These are phyloP conservation scores for Hyppa rectilinea DNA, from an alignment of 2,888 invertebrate genomes.

Conservation along the genomic window DNA sequence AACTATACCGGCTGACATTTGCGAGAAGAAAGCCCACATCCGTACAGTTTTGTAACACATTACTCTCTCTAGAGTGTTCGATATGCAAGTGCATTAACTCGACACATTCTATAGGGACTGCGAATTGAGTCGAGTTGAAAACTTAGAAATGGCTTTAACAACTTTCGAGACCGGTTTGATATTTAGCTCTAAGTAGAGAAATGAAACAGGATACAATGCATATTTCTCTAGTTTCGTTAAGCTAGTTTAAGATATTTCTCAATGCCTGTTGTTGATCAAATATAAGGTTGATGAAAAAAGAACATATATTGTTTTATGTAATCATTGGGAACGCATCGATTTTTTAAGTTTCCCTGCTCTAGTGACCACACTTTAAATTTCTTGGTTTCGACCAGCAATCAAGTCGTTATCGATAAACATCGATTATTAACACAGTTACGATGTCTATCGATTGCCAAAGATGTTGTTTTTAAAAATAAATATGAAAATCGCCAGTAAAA, in stretches of 20 bases:
- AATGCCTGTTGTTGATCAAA: slow-evolving; percentile 57
- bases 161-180: slow-evolving; percentile 49
- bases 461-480: slow-evolving; percentile 12
- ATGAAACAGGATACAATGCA: slow-evolving; percentile 20
- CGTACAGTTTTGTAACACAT: slow-evolving; percentile 71
- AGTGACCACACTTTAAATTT: slow-evolving; percentile 35
- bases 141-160: slow-evolving; percentile 33
- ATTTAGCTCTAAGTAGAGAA: slow-evolving; percentile 34
- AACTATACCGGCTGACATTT: slow-evolving; percentile 84
- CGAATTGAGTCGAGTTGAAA: slow-evolving; percentile 4
- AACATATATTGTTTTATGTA: slow-evolving; percentile 75
- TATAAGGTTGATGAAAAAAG: slow-evolving; percentile 67
- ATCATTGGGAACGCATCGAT: slow-evolving; percentile 63
- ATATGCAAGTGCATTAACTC: slow-evolving; percentile 35
- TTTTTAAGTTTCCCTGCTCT: slow-evolving; percentile 64
- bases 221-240: not conserved
- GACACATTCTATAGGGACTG: slow-evolving; percentile 16
- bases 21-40: slow-evolving; percentile 72
- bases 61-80: slow-evolving; percentile 31
- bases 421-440: slow-evolving; percentile 25
- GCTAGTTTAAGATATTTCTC: not conserved
- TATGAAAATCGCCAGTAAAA: not conserved
- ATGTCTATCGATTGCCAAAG: slow-evolving; percentile 22
- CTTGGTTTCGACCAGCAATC: slow-evolving; percentile 33
- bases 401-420: slow-evolving; percentile 49